Evolutionary conservation across 2,888 invertebrate genomes (phyloP).

Genomic region (Malachius bipustulatus): DNA sequence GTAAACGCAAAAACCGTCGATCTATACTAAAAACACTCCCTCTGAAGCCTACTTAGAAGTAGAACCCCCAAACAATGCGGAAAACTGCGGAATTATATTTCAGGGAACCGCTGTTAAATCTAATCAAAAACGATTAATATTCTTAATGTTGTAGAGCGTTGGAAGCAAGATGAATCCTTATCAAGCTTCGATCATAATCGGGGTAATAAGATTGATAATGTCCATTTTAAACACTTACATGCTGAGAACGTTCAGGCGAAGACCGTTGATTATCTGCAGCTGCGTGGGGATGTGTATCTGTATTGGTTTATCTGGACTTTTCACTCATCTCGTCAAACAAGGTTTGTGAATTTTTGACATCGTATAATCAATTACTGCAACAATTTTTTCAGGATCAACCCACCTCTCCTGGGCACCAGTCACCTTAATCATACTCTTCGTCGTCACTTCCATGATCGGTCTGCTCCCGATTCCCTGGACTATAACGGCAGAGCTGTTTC

Average conservation of each 20-base stretch:
- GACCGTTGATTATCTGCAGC: conserved; percentile 42
- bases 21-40: too few species aligned
- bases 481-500: conserved; percentile 52
- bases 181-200: conserved; percentile 45
- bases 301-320: conserved; percentile 45
- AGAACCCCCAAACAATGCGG: too few species aligned
- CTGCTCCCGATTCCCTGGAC: conserved; percentile 51
- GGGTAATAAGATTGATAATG: conserved; percentile 43
- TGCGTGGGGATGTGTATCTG: conserved; percentile 44
- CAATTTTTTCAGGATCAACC: conserved; percentile 28
- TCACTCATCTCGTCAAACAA: conserved; percentile 39
- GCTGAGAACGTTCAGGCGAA: conserved; percentile 40
- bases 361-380: too few species aligned
- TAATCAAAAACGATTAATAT: too few species aligned
- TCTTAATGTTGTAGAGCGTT: conserved; percentile 36
- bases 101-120: too few species aligned
- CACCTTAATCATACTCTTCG: conserved; percentile 41
- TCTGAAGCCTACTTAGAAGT: too few species aligned
- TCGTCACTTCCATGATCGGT: conserved; percentile 48
- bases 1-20: too few species aligned
- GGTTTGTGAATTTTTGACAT: conserved; percentile 25
- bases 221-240: conserved; percentile 46
- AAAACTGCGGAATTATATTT: too few species aligned
- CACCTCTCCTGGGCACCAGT: conserved; percentile 40
- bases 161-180: conserved; percentile 42